Conservation (phyloP, 2,888 invertebrate genomes). For the Morinoia aosen region DNA sequence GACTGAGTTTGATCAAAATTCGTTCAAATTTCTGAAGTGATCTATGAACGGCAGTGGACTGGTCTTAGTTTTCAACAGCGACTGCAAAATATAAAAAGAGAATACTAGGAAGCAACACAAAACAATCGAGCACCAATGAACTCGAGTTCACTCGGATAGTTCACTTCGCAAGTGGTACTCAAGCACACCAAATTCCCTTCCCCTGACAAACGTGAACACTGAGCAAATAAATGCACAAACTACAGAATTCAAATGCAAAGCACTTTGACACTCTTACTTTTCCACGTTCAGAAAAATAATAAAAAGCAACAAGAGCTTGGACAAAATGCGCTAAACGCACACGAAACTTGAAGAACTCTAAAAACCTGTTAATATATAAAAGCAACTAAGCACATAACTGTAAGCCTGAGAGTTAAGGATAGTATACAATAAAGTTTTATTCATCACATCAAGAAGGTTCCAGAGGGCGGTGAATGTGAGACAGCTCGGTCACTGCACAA, state of each 20-base stretch:
- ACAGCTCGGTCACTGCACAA: neutral
- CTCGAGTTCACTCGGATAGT: neutral
- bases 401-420: slow-evolving; percentile 49
- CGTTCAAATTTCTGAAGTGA: neutral
- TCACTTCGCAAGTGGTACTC: neutral
- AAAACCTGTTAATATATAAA: neutral
- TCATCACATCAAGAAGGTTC: slow-evolving; percentile 33
- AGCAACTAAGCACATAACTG: slow-evolving; percentile 25
- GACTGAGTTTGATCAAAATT: neutral
- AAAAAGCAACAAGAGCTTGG: neutral
- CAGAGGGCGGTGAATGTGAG: neutral
- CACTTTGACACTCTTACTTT: neutral
- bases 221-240: neutral
- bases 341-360: neutral
- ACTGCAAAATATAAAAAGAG: neutral
- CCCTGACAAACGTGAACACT: neutral
- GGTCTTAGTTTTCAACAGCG: neutral
- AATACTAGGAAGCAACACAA: neutral
- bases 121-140: neutral
- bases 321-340: neutral
- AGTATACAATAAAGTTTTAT: slow-evolving; percentile 48
- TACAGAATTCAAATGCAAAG: neutral
- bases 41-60: neutral
- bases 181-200: neutral
- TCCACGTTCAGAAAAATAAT: neutral